Evolutionary conservation across 1,140 invertebrate genomes (phyloP).

Genomic region (Laupala kohalensis): DNA sequence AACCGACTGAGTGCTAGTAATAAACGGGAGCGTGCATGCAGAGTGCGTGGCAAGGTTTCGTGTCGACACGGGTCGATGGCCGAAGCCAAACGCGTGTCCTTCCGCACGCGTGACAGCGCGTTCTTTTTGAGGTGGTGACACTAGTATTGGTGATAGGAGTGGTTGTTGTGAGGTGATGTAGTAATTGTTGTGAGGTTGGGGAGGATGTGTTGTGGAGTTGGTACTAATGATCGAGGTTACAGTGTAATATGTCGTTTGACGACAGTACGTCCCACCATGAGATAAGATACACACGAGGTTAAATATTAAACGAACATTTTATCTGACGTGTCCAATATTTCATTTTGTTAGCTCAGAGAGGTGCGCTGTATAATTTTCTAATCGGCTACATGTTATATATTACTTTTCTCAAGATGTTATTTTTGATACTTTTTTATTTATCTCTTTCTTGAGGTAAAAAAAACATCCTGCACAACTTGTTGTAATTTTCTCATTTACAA

Average conservation of each 20-base stretch:
- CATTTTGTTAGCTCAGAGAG: not conserved
- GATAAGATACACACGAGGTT: not conserved
- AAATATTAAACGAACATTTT: not conserved
- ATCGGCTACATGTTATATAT: too few species aligned
- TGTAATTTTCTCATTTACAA: too few species aligned
- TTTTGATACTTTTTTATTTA: too few species aligned
- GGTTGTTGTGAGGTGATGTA: too few species aligned
- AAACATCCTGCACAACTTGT: not conserved
- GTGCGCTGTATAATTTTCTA: not conserved
- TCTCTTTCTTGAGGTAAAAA: too few species aligned
- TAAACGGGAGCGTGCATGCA: not conserved
- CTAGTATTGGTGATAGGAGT: too few species aligned
- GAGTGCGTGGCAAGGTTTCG: not conserved
- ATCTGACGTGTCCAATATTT: not conserved
- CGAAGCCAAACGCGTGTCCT: not conserved
- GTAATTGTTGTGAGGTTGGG: too few species aligned
- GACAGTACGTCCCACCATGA: not conserved
- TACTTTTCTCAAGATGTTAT: too few species aligned
- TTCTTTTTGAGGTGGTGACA: not conserved
- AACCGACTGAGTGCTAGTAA: not conserved
- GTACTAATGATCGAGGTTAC: too few species aligned
- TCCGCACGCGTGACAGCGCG: not conserved
- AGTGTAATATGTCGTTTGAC: not conserved
- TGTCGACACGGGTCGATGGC: not conserved
- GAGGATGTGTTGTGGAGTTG: too few species aligned